These are phyloP conservation scores for Drosophila dives DNA, from an alignment of 2,888 invertebrate species.

Conservation along the genomic window DNA sequence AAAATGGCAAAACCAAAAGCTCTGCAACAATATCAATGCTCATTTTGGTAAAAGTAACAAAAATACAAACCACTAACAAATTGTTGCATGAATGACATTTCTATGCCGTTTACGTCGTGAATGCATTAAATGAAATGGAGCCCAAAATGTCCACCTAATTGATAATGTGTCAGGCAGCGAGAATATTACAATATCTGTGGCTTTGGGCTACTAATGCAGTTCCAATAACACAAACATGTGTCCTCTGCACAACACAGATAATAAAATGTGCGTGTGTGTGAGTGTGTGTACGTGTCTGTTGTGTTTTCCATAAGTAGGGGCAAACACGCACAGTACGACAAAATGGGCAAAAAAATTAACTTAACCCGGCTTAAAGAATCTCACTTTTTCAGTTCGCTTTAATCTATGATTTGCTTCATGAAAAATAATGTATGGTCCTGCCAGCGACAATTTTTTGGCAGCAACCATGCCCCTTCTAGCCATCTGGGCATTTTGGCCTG, in stretches of 20 bases:
- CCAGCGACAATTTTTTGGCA: slow-evolving; percentile 26
- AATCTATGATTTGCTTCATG: slow-evolving; percentile 52
- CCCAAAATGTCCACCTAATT: slow-evolving; percentile 47
- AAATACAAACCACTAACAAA: slow-evolving; percentile 1
- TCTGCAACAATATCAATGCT: slow-evolving; percentile 22
- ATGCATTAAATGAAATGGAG: slow-evolving; percentile 40
- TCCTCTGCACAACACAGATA: slow-evolving; percentile 48
- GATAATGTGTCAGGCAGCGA: slow-evolving; percentile 41
- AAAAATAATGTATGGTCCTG: slow-evolving; percentile 41
- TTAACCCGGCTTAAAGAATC: slow-evolving; percentile 6
- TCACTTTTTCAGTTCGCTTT: slow-evolving; percentile 31
- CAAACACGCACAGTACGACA: not conserved
- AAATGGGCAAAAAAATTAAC: not conserved
- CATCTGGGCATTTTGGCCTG: slow-evolving; percentile 18
- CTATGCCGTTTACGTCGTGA: slow-evolving; percentile 41
- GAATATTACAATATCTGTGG: slow-evolving; percentile 56
- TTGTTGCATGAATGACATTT: slow-evolving; percentile 18
- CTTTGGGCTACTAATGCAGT: slow-evolving; percentile 62
- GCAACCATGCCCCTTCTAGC: slow-evolving; percentile 12
- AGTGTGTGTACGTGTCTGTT: slow-evolving; percentile 8
- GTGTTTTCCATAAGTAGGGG: slow-evolving; percentile 9
- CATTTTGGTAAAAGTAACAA: slow-evolving; percentile 23
- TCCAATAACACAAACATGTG: slow-evolving; percentile 34
- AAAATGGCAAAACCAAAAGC: not conserved
- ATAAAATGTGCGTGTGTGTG: slow-evolving; percentile 20